phyloP scores from a whole-genome alignment of 2,113 vertebrate genomes.

The Hyla sarda region DNA sequence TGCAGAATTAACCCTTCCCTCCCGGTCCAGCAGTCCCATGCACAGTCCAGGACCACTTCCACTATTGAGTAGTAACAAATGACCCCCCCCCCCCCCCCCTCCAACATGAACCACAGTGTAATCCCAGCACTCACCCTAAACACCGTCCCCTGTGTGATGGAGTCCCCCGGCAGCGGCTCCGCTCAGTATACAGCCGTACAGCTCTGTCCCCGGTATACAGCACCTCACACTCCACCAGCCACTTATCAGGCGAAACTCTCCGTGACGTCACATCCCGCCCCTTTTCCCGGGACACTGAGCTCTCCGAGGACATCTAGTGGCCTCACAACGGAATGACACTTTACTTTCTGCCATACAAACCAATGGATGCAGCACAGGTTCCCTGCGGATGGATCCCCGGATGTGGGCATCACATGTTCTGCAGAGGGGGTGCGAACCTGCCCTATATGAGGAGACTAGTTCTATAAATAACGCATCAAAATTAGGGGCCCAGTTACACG shows the following conservation, averaged over 20 bases:
- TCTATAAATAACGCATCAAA: no score
- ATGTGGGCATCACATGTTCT: no score
- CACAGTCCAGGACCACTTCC: no score
- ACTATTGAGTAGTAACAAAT: no score
- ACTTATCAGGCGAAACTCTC: not conserved
- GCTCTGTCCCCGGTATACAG: not conserved
- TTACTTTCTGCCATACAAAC: not conserved
- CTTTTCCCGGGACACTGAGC: not conserved
- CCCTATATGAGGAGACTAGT: no score
- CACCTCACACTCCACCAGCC: not conserved
- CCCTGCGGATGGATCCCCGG: no score
- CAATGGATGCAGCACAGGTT: not conserved
- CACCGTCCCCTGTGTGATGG: not conserved
- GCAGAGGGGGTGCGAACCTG: no score
- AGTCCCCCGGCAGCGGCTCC: not conserved
- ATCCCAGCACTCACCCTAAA: not conserved
- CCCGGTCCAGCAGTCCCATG: not conserved
- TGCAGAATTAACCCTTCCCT: not conserved
- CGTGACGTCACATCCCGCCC: not conserved
- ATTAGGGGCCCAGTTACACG: no score
- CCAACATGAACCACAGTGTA: not conserved
- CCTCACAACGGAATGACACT: not conserved
- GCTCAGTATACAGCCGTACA: not conserved
- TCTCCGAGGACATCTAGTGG: not conserved
- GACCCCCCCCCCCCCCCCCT: not conserved